Percentiles rank a stretch among this genome's conserved stretches.
phyloP scores from a whole-genome alignment of 2,113 vertebrate genomes.

The Jacana jacana region DNA sequence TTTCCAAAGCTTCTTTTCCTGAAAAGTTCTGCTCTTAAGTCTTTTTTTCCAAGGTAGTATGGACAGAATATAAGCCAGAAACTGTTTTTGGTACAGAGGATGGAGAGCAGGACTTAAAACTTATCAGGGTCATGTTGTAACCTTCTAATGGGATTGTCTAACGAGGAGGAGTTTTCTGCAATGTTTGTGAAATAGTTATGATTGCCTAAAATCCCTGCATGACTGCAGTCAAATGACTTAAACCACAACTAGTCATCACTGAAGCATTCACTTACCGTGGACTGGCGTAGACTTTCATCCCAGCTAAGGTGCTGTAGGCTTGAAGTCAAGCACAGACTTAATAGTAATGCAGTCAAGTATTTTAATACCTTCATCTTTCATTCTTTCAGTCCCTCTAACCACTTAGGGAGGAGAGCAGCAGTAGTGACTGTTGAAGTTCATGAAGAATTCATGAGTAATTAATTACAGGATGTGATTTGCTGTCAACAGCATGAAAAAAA shows the following conservation, averaged over 20 bases:
- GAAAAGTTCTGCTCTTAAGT: not conserved
- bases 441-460: too few relatives aligned
- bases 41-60: not conserved
- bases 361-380: not conserved
- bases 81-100: not conserved
- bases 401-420: not conserved
- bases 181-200: not conserved
- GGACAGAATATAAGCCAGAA: not conserved
- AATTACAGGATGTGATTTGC: not conserved
- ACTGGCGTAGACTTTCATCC: not conserved
- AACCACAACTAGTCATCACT: not conserved
- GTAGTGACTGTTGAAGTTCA: not conserved
- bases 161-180: not conserved
- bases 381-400: fast-evolving
- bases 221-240: not conserved
- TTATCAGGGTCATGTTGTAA: not conserved
- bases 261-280: fast-evolving
- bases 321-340: not conserved
- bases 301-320: fast-evolving
- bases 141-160: not conserved
- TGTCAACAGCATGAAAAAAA: not conserved
- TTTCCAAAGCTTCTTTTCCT: not conserved
- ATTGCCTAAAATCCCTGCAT: not conserved
- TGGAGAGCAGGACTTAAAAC: not conserved
- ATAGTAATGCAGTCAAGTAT: not conserved